These are phyloP conservation scores for Echinometra lucunter DNA, from an alignment of 53 echinoderm and acorn worm species.

Conservation along the genomic window DNA sequence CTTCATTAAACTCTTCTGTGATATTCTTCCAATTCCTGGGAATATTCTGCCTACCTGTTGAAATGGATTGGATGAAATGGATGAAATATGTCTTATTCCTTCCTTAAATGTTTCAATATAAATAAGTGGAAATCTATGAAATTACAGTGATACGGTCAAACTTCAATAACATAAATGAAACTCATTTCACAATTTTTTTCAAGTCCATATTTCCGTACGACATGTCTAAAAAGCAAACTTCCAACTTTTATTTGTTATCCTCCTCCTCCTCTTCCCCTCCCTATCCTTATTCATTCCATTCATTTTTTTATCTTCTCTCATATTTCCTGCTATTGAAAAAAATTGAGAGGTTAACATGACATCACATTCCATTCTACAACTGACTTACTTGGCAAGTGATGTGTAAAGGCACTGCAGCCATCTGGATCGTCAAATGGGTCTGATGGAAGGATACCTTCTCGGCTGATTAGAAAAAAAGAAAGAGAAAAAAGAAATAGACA, in stretches of 20 bases:
- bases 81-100: not conserved
- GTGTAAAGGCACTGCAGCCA: conserved; percentile 64
- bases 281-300: not conserved
- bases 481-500: not conserved
- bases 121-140: no score
- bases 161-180: not conserved
- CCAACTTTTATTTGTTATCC: not conserved
- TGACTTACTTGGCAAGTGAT: conserved; percentile 66
- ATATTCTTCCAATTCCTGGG: conserved; percentile 91
- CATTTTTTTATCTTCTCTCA: not conserved
- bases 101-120: no score
- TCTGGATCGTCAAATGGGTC: conserved; percentile 66
- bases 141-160: not conserved
- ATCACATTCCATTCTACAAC: not conserved
- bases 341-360: not conserved
- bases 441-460: conserved; percentile 43
- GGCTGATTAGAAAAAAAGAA: not conserved
- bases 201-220: no score
- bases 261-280: not conserved
- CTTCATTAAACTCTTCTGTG: conserved; percentile 87
- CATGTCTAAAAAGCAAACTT: no score
- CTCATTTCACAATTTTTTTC: no score
- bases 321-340: no score
- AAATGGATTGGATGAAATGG: not conserved
- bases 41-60: conserved; percentile 72